phyloP scores from a whole-genome alignment of 2,113 vertebrate species.

The Cichladusa arquata region DNA sequence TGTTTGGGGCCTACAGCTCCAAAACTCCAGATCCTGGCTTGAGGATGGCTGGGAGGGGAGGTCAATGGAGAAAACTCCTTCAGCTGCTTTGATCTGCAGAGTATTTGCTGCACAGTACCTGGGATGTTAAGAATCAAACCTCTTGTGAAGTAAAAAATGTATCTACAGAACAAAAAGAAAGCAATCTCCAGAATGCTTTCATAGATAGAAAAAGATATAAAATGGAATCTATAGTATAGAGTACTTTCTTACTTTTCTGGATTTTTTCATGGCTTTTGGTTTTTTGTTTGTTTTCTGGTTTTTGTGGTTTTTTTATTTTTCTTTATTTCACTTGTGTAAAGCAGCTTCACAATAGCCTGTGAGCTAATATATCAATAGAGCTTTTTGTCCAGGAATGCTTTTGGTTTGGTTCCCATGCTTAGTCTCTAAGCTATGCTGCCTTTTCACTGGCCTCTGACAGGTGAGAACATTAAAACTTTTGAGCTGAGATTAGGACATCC shows the following conservation, averaged over 20 bases:
- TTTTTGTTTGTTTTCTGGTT: background rate
- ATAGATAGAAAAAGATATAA: background rate
- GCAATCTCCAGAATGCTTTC: background rate
- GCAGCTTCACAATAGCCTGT: background rate
- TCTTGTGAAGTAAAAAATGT: background rate
- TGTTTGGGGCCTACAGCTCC: background rate
- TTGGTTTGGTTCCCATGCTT: background rate
- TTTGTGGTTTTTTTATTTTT: too few relatives aligned
- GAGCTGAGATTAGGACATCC: background rate
- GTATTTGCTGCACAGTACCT: background rate
- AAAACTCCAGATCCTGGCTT: background rate
- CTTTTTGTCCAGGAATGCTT: background rate
- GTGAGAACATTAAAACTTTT: background rate
- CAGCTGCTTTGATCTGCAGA: background rate
- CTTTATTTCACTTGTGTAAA: background rate
- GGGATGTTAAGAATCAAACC: background rate
- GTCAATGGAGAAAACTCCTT: background rate
- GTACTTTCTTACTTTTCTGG: background rate
- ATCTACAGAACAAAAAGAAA: background rate
- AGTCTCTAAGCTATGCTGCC: background rate
- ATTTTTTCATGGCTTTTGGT: background rate
- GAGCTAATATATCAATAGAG: background rate
- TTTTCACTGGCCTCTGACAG: background rate
- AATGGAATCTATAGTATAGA: background rate
- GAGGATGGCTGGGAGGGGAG: background rate